These are phyloP conservation scores for Solea senegalensis DNA, from an alignment of 2,113 vertebrate species.

Conservation along the genomic window DNA sequence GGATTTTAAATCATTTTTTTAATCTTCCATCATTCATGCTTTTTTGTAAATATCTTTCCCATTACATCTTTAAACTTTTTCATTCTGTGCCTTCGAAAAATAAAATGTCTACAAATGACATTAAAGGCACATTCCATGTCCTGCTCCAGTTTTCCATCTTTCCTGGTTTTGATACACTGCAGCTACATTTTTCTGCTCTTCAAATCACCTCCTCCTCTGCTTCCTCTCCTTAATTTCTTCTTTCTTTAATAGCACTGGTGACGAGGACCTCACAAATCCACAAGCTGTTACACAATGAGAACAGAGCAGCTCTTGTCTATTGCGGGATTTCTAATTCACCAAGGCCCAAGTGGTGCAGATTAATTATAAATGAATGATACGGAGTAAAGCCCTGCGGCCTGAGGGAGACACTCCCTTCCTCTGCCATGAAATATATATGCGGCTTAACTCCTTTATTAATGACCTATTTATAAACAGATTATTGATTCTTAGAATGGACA, in stretches of 20 bases:
- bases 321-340: constrained; percentile 70
- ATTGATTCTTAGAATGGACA: constrained; percentile 74
- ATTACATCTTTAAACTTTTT: too few species aligned
- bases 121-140: background rate
- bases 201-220: background rate
- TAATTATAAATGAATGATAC: constrained; percentile 82
- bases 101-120: background rate
- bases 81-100: background rate
- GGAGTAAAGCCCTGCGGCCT: constrained; percentile 71
- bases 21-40: too few species aligned
- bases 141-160: background rate
- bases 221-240: background rate
- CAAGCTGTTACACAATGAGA: constrained; percentile 31
- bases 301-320: constrained; percentile 50
- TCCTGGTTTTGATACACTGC: background rate
- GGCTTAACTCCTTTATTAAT: constrained; percentile 80
- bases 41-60: too few species aligned
- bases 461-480: constrained; percentile 80
- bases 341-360: constrained; percentile 74
- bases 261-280: constrained; percentile 47
- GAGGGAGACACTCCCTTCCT: constrained; percentile 67
- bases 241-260: constrained; percentile 6
- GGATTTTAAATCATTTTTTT: too few species aligned
- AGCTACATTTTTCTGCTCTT: background rate
- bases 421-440: constrained; percentile 81